Evolutionary conservation across 1,140 invertebrate genomes (phyloP).

Genomic region (Scaptomyza hsui): DNA sequence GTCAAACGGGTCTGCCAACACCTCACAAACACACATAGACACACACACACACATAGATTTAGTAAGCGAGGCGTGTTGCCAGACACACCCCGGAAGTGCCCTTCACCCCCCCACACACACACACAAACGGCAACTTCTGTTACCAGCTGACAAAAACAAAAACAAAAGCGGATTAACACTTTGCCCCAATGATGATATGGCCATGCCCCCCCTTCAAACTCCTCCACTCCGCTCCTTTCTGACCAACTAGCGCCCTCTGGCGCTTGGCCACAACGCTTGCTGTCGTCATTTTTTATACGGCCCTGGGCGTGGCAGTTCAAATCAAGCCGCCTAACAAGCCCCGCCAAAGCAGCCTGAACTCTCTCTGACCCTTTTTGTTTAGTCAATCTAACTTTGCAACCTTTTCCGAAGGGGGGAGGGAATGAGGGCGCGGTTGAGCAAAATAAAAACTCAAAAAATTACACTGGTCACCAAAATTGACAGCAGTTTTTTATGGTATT

Average conservation of each 20-base stretch:
- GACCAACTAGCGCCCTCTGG: slow-evolving; percentile 4
- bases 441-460: slow-evolving; percentile 53
- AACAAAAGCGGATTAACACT: slow-evolving; percentile 82
- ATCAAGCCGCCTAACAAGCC: slow-evolving; percentile 21
- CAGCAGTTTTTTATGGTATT: neutral
- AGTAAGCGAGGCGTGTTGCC: slow-evolving; percentile 9
- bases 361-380: slow-evolving; percentile 74
- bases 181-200: slow-evolving; percentile 72
- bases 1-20: slow-evolving; percentile 53
- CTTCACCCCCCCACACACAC: slow-evolving; percentile 25
- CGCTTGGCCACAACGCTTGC: slow-evolving; percentile 4
- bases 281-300: slow-evolving; percentile 46
- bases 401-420: slow-evolving; percentile 39
- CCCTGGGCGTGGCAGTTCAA: slow-evolving; percentile 37
- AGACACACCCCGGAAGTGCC: slow-evolving; percentile 53
- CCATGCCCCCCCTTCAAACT: neutral
- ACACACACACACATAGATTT: slow-evolving; percentile 6
- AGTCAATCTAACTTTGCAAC: slow-evolving; percentile 70
- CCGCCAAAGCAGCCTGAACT: slow-evolving; percentile 32
- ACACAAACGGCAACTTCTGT: slow-evolving; percentile 46
- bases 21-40: slow-evolving; percentile 30
- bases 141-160: slow-evolving; percentile 66
- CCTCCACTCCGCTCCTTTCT: no score
- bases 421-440: neutral
- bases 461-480: slow-evolving; percentile 52